Base-by-base conservation (phyloP, 2,113 vertebrate species). In the Turdus rufiventris region DNA sequence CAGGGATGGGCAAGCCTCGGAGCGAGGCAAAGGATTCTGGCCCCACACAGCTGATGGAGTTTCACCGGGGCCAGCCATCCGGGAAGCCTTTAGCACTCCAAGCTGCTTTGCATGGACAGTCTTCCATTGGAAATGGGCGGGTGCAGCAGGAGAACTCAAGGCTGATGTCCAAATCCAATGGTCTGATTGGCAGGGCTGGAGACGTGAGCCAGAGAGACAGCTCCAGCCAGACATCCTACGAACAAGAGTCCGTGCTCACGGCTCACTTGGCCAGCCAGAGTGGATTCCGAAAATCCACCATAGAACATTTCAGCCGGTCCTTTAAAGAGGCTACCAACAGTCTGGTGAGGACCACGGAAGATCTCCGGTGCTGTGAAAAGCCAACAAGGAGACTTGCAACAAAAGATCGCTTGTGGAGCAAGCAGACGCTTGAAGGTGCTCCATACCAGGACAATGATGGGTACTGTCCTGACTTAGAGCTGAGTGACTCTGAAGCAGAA, bases 401-500 rank as follows among this genome's bases (percentile, higher is more conserved):
- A 47, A 99, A 98, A 96, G 99, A 99, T 33, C 98, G 98, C 65
- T 96, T 97, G 16, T 99, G 99, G 98, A 96, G 96, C 86, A 99
- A 98, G 91, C 98, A 98, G 23, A 63, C 96, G 2, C 88, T 98
- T 9, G 98, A 98, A 74, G 95, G 85, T 36, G 97, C 97, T 84
- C 95, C 98, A 0, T 98, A 98, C 97, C 99, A 99, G 94, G 99
- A 99, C 94, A 99, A 98, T 0, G 99, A 99, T 11, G 99, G 99
- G 8, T 99, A 99, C 97, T 99, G 99, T 92, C 99, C 99, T 2
- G 99, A 99, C 96, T 96, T 99, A 85, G 99, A 99, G 95, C 98
- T 99, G 51, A 99, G 99, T 92, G 99, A 99, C 97, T 99, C 99
- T 5, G 99, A 99, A 94, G 97, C 98, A 2, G 99, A 99, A 95